Conservation (phyloP, 2,888 invertebrate genomes). For the Tetheella fluctuosa region DNA sequence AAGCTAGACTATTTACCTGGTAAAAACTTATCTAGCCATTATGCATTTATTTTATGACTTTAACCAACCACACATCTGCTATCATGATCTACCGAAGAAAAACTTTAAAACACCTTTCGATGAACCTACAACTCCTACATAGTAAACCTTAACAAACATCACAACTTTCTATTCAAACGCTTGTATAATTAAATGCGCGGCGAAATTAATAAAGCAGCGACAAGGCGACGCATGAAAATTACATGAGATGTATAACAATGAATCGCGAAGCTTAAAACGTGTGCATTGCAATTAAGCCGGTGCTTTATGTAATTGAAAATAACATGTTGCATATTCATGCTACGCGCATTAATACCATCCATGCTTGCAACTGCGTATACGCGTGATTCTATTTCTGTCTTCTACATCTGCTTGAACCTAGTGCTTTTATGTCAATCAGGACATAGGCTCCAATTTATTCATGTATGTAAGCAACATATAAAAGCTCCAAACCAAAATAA, state of each 20-base stretch:
- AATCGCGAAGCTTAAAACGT: constrained; percentile 49
- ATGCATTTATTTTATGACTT: too few species aligned
- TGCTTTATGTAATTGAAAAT: constrained; percentile 69
- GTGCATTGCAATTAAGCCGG: constrained; percentile 44
- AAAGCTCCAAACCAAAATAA: not conserved
- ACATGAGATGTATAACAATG: constrained; percentile 56
- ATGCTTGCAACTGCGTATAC: constrained; percentile 13
- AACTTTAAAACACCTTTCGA: too few species aligned
- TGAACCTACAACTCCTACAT: too few species aligned
- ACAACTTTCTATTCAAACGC: constrained; percentile 27
- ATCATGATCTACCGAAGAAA: not conserved
- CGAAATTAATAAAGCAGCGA: constrained; percentile 44
- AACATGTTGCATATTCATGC: constrained; percentile 77
- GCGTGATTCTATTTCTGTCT: constrained; percentile 33
- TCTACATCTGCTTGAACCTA: constrained; percentile 15
- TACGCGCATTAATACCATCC: not conserved
- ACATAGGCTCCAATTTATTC: not conserved
- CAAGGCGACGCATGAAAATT: constrained; percentile 57
- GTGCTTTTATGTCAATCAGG: constrained; percentile 13
- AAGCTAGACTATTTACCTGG: too few species aligned
- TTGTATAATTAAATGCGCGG: constrained; percentile 36
- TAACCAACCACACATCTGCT: too few species aligned
- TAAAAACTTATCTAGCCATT: too few species aligned
- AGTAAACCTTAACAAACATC: constrained; percentile 18
- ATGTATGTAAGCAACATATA: not conserved